Percentiles rank a stretch among this genome's conserved stretches.
Evolutionary conservation across 2,797 vertebrate species (phyloP).

Genomic region (Amblyraja radiata): DNA sequence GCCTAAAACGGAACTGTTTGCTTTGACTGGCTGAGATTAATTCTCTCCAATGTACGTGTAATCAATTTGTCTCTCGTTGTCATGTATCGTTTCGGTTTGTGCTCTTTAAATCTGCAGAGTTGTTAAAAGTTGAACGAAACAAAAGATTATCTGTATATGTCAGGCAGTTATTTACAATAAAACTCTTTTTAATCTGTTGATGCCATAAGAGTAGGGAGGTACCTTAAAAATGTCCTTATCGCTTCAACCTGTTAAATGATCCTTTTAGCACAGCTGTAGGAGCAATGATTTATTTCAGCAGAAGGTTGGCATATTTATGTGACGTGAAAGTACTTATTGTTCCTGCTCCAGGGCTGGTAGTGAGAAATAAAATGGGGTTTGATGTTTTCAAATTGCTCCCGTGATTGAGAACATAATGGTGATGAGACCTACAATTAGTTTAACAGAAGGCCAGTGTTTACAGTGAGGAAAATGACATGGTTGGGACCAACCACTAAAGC

Average conservation of each 20-base stretch:
- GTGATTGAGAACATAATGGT: conserved; percentile 6
- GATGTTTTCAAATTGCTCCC: not conserved
- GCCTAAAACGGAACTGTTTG: too few species aligned
- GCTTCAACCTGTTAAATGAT: not conserved
- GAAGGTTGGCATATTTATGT: not conserved
- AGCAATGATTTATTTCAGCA: conserved; percentile 11
- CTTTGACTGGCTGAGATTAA: not conserved
- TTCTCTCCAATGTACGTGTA: not conserved
- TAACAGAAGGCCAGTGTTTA: not conserved
- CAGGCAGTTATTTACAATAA: not conserved
- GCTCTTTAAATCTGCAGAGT: not conserved
- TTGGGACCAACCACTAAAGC: not conserved
- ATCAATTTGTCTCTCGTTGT: not conserved
- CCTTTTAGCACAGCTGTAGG: not conserved
- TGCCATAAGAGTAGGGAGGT: not conserved
- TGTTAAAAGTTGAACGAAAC: not conserved
- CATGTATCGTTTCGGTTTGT: too few species aligned
- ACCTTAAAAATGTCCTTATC: not conserved
- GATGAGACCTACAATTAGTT: not conserved
- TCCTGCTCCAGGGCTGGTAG: not conserved
- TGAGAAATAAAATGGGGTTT: not conserved
- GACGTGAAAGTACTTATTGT: not conserved
- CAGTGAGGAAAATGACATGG: not conserved
- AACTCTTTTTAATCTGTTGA: not conserved
- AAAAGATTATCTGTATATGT: not conserved